Evolutionary conservation across 2,888 invertebrate genomes (phyloP), one percentile per base, ranked within the genome.

Genomic region (Seira ritae): DNA sequence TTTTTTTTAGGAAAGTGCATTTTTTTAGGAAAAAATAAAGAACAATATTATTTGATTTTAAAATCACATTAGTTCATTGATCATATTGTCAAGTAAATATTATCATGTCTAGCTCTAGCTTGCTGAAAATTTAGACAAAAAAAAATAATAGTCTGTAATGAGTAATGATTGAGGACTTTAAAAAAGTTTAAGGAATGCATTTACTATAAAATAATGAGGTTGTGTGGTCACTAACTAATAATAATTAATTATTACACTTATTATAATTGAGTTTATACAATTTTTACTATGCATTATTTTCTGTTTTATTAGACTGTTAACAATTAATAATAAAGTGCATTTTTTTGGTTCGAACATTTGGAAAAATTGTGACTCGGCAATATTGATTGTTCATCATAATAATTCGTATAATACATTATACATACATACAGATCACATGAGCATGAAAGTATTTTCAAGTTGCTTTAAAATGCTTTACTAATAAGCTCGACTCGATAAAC

Each of bases 401-500:
- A 65, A 8, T 22, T 20, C 10, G 8, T 62, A 6, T n/a, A 62
- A 4, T 8, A 62, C 62, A 50, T 62, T 19, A 19, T 62, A 62
- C 22, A 24, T 4, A 8, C 66, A 66, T 10, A 23, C 22, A 24
- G 10, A 12, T 50, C 15, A 50, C 50, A 50, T 50, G 10, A 12
- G 50, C 15, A 22, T 23, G 17, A 66, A 31, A 31, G 31, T 31
- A 31, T 31, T n/a, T n/a, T n/a, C n/a, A n/a, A n/a, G n/a, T n/a
- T n/a, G n/a, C n/a, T n/a, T n/a, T n/a, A n/a, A 31, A 31, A 31
- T 31, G 31, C 31, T 4, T 31, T 8, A 31, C 50, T 37, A n/a
- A 24, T 23, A 10, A 71, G 19, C 37, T 37, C 46, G 15, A 2
- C 24, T 19, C 84, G 66, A 91, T 95, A 95, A 91, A 94, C 92